Evolutionary conservation across 2,797 vertebrate species (phyloP), one percentile per base, ranked within the genome.

Genomic region (Psittacula derbiana): DNA sequence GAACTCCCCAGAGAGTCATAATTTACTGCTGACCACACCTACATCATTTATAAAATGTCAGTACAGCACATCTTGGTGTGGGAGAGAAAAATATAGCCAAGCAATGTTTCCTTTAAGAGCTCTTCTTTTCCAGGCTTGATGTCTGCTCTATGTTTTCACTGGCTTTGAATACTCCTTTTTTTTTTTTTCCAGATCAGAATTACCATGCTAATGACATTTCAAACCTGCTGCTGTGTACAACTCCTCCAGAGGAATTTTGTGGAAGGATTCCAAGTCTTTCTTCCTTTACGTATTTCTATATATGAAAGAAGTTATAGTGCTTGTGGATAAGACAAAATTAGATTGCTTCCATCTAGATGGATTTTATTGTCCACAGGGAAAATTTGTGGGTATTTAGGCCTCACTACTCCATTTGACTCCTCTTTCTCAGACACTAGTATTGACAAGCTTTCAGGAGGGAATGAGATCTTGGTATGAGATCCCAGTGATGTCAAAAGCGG

Each of bases 1-100:
- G 33, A 74, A 82, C 83, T 96, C 91, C 85, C 90, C 80, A 83
- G 62, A 70, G 65, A 94, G 72, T 94, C 73, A 93, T 92, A 33
- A 93, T 93, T 94, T 93, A 89, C 80, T 95, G 88, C 80, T 86
- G 70, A 86, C 74, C 87, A 85, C 79, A 94, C 91, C 94, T 88
- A 92, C 78, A 80, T 60, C 75, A 76, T 20, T 58, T 95, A 95
- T 79, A 93, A 92, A 73, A 93, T 70, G 66, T 84, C 49, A 91
- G 60, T 69, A 76, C 78, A 93, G 79, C 76, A 67, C 60, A 80
- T 91, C 69, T 65, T 86, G 31, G 49, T 92, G 47, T 94, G 86
- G 69, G 93, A 94, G 90, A 93, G 46, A 71, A 95, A 93, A 90
- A 33, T 10, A 65, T 27, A 70, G 62, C 52, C 57, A 64, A 65